Base-by-base conservation (phyloP, 92 coral and sea anemone species). In the Plumapathes pennacea region DNA sequence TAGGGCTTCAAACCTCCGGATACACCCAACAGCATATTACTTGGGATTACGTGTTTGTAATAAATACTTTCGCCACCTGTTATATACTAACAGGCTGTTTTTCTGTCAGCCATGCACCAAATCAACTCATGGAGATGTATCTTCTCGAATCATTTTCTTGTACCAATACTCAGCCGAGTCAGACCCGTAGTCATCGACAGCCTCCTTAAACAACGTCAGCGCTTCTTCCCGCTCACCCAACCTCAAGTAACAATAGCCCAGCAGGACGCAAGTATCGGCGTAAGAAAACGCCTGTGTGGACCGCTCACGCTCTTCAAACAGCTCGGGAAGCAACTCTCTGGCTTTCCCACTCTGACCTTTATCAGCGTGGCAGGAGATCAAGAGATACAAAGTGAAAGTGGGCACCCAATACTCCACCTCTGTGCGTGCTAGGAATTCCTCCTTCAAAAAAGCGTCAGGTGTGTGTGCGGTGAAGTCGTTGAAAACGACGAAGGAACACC, bases 361-460 rank as follows among this genome's bases (percentile, higher is more conserved):
- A 5, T 59, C 67, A n/a, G 42, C 67, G 38, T 21, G 42, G 25
- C 54, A 41, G 2, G 67, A 41, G 13, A 59, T 40, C 15, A 59
- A 26, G 17, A 20, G 26, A 43, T 59, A 59, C 27, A 59, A 30
- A 9, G 67, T 59, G 23, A 59, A 59, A 1, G 67, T 59, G 10
- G 55, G 21, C 56, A 59, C 67, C 67, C 67, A 59, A 20, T 59
- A 59, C 25, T 59, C 67, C 13, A 59, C 56, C 67, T 59, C 67
- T 38, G 5, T 41, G 17, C 67, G 67, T 1, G 67, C 67, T 23
- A 38, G 67, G 21, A 59, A 59, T 41, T 59, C 67, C 24, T 59
- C 25, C 26, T 22, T 59, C 54, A 59, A 51, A 26, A 40, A 42
- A 40, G 38, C 54, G 27, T 59, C 67, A 17, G 56, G 34, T 6